Percentiles rank a stretch among this genome's conserved stretches.
phyloP scores from a whole-genome alignment of 1,140 invertebrate species.

The Magallana gigas region DNA sequence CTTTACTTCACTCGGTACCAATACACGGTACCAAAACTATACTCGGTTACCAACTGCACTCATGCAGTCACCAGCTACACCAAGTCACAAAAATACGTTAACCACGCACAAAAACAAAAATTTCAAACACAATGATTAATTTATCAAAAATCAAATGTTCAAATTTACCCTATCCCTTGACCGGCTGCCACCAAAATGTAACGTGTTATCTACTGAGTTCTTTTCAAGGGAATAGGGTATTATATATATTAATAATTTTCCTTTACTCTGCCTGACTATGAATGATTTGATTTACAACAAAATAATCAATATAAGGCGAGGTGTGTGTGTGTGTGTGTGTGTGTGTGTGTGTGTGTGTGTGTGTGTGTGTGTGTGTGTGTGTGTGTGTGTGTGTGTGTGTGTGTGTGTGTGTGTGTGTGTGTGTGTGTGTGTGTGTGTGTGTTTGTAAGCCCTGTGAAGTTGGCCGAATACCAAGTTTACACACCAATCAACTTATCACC shows the following conservation, averaged over 20 bases:
- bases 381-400: too few species aligned
- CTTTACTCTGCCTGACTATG: neutral
- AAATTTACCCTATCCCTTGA: neutral
- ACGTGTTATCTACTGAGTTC: neutral
- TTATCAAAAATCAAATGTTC: neutral
- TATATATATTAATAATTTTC: neutral
- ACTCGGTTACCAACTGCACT: neutral
- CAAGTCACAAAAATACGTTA: neutral
- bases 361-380: too few species aligned
- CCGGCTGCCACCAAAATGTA: neutral
- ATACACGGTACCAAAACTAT: neutral
- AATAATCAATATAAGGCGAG: too few species aligned
- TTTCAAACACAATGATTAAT: neutral
- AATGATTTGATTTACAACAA: neutral
- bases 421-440: too few species aligned
- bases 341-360: too few species aligned
- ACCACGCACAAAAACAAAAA: neutral
- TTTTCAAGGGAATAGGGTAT: neutral
- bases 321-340: too few species aligned
- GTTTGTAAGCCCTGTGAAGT: too few species aligned
- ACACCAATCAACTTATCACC: too few species aligned
- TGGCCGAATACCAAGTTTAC: too few species aligned
- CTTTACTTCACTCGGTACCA: too few species aligned
- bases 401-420: too few species aligned
- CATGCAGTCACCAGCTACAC: neutral